Percentiles rank a stretch among this genome's conserved stretches.
Conservation (phyloP, 1,140 invertebrate genomes). For the Listronotus bonariensis region DNA sequence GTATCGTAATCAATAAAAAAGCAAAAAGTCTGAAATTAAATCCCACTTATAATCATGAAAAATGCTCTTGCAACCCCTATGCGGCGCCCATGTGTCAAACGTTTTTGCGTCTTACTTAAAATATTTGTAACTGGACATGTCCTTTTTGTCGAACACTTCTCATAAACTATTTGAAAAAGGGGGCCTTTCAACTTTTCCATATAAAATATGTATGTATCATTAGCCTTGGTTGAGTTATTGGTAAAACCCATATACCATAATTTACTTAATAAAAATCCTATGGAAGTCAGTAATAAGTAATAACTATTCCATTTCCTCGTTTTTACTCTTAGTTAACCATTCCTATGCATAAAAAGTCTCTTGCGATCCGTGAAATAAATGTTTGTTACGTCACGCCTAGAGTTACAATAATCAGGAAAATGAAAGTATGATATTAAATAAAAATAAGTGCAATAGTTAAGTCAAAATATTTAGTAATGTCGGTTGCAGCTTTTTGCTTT, state of each 20-base stretch:
- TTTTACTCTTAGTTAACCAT: slow-evolving; percentile 12
- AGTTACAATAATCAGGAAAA: slow-evolving; percentile 25
- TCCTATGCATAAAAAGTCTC: slow-evolving; percentile 4
- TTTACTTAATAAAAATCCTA: background rate
- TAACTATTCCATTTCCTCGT: slow-evolving; percentile 18
- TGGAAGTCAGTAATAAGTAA: slow-evolving; percentile 1
- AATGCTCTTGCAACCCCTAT: too few relatives aligned
- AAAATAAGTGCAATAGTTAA: slow-evolving; percentile 26
- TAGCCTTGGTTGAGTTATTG: background rate
- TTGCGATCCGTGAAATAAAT: slow-evolving; percentile 36
- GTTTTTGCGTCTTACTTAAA: too few relatives aligned
- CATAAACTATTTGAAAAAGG: too few relatives aligned
- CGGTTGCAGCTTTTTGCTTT: background rate
- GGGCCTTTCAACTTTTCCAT: too few relatives aligned
- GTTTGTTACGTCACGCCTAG: slow-evolving; percentile 13
- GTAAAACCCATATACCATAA: background rate
- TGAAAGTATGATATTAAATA: slow-evolving; percentile 30
- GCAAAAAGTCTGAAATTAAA: too few relatives aligned
- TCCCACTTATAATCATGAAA: too few relatives aligned
- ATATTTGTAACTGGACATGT: too few relatives aligned
- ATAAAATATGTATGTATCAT: too few relatives aligned
- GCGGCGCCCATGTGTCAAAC: too few relatives aligned
- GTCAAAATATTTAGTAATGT: slow-evolving; percentile 10
- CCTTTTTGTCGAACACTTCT: too few relatives aligned
- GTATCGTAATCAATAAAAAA: too few relatives aligned